Evolutionary conservation across 1,140 invertebrate genomes (phyloP).

Genomic region (Aphelinus certus): DNA sequence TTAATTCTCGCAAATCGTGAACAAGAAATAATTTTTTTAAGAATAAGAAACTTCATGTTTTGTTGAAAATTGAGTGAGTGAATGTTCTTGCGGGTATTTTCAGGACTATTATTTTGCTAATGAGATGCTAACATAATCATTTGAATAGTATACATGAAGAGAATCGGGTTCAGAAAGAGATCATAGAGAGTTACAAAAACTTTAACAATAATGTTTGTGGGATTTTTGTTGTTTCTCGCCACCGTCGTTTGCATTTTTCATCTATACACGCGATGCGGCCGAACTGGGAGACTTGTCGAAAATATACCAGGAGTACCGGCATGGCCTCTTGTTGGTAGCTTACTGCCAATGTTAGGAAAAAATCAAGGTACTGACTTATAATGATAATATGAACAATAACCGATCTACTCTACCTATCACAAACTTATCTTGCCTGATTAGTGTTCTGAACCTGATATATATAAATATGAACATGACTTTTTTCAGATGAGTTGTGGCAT

Average conservation of each 20-base stretch:
- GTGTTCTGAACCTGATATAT: not conserved
- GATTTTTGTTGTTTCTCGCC: not conserved
- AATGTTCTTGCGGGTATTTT: too few relatives aligned
- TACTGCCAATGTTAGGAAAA: not conserved
- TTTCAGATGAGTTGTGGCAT: constrained; percentile 45
- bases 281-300: constrained; percentile 38
- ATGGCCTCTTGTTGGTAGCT: constrained; percentile 62
- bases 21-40: too few relatives aligned
- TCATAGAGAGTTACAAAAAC: too few relatives aligned
- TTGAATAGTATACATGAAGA: too few relatives aligned
- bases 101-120: too few relatives aligned
- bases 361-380: not conserved
- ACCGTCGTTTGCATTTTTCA: constrained; percentile 18
- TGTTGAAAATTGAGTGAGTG: too few relatives aligned
- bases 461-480: not conserved
- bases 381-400: not conserved
- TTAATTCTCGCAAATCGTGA: too few relatives aligned
- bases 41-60: too few relatives aligned
- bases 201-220: not conserved
- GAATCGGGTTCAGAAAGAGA: too few relatives aligned
- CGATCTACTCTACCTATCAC: not conserved
- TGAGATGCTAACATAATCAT: too few relatives aligned
- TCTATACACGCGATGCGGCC: constrained; percentile 22
- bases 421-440: not conserved
- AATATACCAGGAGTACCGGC: constrained; percentile 58